These are phyloP conservation scores for Calliopum simillimum DNA, from an alignment of 2,888 invertebrate species.

Conservation along the genomic window DNA sequence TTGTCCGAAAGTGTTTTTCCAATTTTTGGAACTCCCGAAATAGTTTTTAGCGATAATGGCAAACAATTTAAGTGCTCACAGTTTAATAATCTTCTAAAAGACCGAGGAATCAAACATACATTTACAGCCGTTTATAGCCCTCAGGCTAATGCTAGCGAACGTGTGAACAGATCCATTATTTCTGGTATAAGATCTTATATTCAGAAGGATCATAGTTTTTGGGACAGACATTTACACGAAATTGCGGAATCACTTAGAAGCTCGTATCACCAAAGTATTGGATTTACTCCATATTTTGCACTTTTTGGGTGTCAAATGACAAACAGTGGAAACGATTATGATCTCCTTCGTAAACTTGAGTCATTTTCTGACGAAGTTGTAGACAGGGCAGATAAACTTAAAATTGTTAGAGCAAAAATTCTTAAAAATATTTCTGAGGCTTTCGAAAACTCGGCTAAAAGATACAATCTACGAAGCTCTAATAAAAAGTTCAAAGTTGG, in stretches of 20 bases:
- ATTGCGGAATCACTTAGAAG: slow-evolving; percentile 37
- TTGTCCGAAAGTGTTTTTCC: slow-evolving; percentile 35
- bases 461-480: slow-evolving; percentile 7
- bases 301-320: slow-evolving; percentile 22
- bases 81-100: slow-evolving; percentile 33
- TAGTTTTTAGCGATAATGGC: slow-evolving; percentile 36
- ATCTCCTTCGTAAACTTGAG: not conserved
- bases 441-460: not conserved
- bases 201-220: slow-evolving; percentile 24
- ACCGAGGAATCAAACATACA: slow-evolving; percentile 33
- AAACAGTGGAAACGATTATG: not conserved
- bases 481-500: slow-evolving; percentile 7
- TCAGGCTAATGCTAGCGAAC: slow-evolving; percentile 40
- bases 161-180: slow-evolving; percentile 38
- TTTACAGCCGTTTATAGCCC: slow-evolving; percentile 40
- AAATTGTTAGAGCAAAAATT: not conserved
- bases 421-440: not conserved
- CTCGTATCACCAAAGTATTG: slow-evolving; percentile 23
- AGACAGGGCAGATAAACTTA: not conserved
- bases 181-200: slow-evolving; percentile 34
- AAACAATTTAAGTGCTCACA: slow-evolving; percentile 36
- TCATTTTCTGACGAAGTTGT: not conserved
- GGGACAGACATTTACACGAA: slow-evolving; percentile 29
- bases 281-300: slow-evolving; percentile 33
- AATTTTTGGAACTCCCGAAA: slow-evolving; percentile 34